Base-by-base conservation (phyloP, 2,888 invertebrate genomes). In the Rhodophaea formosa region DNA sequence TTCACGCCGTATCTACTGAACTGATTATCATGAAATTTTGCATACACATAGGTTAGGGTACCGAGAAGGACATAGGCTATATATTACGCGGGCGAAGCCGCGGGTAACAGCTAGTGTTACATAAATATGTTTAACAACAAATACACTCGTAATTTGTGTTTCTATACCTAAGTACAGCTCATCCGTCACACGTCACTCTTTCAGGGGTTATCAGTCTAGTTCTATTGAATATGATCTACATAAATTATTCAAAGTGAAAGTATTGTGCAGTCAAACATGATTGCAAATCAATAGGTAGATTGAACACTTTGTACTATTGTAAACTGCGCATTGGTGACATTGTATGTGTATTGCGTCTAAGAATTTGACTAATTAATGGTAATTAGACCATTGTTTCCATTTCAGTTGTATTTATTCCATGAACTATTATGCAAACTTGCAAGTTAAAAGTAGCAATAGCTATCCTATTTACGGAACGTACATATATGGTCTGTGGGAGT, bases 271-370 rank as follows among this genome's bases (percentile, higher is more conserved):
- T 46, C 7, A 29, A 43, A 53, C 53, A 49, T 43, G 46, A 57
- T 61, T 55, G 60, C 53, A 55, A 62, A 61, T 62, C 45, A 54
- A 42, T 43, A 43, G 17, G n/a, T n/a, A n/a, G n/a, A n/a, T 47
- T 49, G 57, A 55, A 59, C 54, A 60, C 39, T 56, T 60, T 58
- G 61, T 56, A 60, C 61, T 60, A 46, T 16, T 60, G 47, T 66
- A 62, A 60, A 64, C 62, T 53, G 32, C 65, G 58, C 56, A 64
- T 68, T 69, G 68, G 65, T 61, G 51, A 55, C 54, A 54, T 54
- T 44, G 54, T 55, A 46, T 32, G 54, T 55, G 45, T 59, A 69
- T 62, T 68, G 60, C 60, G 62, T 59, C 56, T 64, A 53, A 62
- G 14, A 55, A 56, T 56, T 46, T 55, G 42, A 45, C 17, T 55